These are phyloP conservation scores for Melolontha melolontha DNA, from an alignment of 2,888 invertebrate genomes.

Conservation along the genomic window DNA sequence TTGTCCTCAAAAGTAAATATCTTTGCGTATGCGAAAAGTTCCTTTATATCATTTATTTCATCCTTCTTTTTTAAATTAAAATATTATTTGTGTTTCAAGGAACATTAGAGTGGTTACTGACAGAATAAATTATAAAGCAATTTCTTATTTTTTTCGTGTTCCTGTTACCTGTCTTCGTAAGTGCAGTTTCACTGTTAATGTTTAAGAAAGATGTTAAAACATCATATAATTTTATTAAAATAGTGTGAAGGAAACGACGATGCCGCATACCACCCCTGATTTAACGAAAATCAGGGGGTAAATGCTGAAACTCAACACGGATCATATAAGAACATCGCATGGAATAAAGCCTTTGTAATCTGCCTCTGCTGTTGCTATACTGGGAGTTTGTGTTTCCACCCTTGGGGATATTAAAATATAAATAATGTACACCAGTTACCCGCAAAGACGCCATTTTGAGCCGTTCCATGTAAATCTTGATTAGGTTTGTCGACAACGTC, in stretches of 20 bases:
- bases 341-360: constrained; percentile 14
- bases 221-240: constrained; percentile 4
- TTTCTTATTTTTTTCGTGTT: not conserved
- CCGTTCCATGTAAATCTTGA: constrained; percentile 8
- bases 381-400: constrained; percentile 12
- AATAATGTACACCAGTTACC: constrained; percentile 17
- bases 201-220: constrained; percentile 9
- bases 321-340: not conserved
- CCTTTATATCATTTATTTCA: no score
- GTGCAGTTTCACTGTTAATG: not conserved
- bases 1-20: no score
- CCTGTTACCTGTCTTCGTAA: not conserved
- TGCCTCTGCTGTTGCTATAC: constrained; percentile 8
- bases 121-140: constrained; percentile 10
- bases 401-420: constrained; percentile 24
- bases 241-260: not conserved
- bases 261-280: no score
- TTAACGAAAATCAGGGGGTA: constrained; percentile 8
- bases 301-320: constrained; percentile 8
- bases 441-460: constrained; percentile 17
- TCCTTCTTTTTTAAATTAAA: no score
- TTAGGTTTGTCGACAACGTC: not conserved
- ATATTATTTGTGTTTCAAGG: no score
- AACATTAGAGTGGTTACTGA: not conserved
- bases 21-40: no score